These are phyloP conservation scores for Anableps anableps DNA, from an alignment of 2,797 vertebrate species.

Conservation along the genomic window DNA sequence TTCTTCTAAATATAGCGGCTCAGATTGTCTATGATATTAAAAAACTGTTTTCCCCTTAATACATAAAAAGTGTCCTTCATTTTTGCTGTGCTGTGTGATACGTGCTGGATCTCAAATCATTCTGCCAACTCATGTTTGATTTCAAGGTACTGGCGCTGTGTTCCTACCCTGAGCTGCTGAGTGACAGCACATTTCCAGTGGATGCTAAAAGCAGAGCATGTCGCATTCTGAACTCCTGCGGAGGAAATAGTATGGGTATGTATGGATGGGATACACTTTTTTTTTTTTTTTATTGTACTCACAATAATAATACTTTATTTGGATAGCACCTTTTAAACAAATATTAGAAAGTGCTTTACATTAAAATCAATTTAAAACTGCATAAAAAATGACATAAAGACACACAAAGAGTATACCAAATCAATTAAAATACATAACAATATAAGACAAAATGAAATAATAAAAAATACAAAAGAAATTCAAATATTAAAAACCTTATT, in stretches of 20 bases:
- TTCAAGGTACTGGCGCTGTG: constrained; percentile 88
- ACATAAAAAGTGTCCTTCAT: background rate
- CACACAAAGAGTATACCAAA: too few species aligned
- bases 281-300: background rate
- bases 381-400: too few species aligned
- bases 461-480: too few species aligned
- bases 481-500: too few species aligned
- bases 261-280: constrained; percentile 9
- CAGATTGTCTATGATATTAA: constrained; percentile 4
- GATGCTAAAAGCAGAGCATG: constrained; percentile 86
- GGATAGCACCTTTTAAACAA: too few species aligned
- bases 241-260: constrained; percentile 88
- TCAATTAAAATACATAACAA: too few species aligned
- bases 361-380: too few species aligned
- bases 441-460: too few species aligned
- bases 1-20: constrained; percentile 45
- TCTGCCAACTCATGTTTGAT: constrained; percentile 37
- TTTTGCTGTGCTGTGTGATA: background rate
- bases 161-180: constrained; percentile 85
- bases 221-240: constrained; percentile 85
- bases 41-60: constrained; percentile 1
- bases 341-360: too few species aligned
- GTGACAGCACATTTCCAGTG: constrained; percentile 82
- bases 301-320: too few species aligned
- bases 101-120: constrained; percentile 8